These are phyloP conservation scores for western clawed frog (Xenopus tropicalis) DNA, from an alignment of 2,113 vertebrate species.

Conservation along the genomic window DNA sequence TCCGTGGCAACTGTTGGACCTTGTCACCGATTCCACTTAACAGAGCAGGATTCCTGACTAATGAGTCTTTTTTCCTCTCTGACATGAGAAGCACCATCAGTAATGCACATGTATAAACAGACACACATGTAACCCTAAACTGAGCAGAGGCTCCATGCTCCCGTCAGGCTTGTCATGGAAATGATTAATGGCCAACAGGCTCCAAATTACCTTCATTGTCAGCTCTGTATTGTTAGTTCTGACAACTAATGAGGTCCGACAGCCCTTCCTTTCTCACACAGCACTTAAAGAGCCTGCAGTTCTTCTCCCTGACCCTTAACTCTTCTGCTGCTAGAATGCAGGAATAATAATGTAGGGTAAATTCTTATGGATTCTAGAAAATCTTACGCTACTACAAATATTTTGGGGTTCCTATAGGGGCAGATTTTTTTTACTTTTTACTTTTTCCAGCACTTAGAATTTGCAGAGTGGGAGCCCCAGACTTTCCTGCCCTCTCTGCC, in stretches of 20 bases:
- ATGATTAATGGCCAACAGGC: conserved; percentile 45
- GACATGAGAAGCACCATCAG: conserved; percentile 35
- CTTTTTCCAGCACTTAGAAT: not conserved
- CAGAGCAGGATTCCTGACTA: conserved; percentile 41
- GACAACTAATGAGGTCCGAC: conserved; percentile 45
- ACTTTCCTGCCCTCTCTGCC: not conserved
- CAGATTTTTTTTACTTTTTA: too few relatives aligned
- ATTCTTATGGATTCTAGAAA: not conserved
- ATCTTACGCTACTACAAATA: not conserved
- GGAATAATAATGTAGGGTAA: not conserved
- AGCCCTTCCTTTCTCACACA: conserved; percentile 44
- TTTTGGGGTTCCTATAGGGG: not conserved
- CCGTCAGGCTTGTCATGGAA: conserved; percentile 41
- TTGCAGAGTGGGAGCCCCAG: not conserved
- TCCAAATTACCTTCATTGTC: conserved; percentile 46
- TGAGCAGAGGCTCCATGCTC: conserved; percentile 42
- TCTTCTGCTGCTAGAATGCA: conserved; percentile 19
- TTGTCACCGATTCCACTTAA: conserved; percentile 44
- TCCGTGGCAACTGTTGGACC: conserved; percentile 42
- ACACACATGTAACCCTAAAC: conserved; percentile 45
- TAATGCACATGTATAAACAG: conserved; percentile 46
- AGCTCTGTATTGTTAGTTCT: conserved; percentile 45
- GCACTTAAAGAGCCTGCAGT: conserved; percentile 44
- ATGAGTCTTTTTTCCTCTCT: conserved; percentile 24
- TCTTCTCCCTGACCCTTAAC: conserved; percentile 39